Conservation (phyloP, 2,888 invertebrate genomes). For the Ferdinandea cuprea region DNA sequence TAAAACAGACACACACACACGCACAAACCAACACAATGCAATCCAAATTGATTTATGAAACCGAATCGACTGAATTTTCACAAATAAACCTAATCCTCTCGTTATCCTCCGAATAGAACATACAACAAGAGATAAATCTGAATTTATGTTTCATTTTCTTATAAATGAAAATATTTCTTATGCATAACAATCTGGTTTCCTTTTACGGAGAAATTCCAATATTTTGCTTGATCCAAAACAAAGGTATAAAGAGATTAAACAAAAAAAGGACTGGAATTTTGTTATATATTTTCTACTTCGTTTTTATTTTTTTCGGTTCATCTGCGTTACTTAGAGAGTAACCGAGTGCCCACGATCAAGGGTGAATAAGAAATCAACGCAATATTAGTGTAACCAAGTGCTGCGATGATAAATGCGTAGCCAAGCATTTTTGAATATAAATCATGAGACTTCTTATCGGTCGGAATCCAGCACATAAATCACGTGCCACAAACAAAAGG, state of each 20-base stretch:
- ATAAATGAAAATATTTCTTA: constrained; percentile 23
- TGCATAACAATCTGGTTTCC: constrained; percentile 6
- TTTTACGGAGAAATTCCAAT: background rate
- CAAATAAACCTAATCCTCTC: too few species aligned
- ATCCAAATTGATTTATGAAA: background rate
- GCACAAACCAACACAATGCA: too few species aligned
- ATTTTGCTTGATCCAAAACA: background rate
- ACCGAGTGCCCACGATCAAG: constrained; percentile 26
- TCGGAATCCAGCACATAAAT: constrained; percentile 41
- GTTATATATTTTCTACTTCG: too few species aligned
- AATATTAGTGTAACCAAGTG: constrained; percentile 42
- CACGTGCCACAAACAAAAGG: constrained; percentile 29
- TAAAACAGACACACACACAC: too few species aligned
- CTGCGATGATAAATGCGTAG: constrained; percentile 44
- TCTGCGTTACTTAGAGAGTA: background rate
- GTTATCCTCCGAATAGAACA: too few species aligned
- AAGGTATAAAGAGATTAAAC: constrained; percentile 26
- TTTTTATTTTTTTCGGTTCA: too few species aligned
- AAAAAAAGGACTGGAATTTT: constrained; percentile 23
- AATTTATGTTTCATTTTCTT: constrained; percentile 15
- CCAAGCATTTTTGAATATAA: constrained; percentile 53
- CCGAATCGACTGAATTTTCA: background rate
- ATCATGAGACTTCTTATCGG: constrained; percentile 55
- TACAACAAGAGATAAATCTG: background rate
- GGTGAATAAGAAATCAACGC: constrained; percentile 59